phyloP scores from a whole-genome alignment of 2,888 invertebrate genomes.

The Belgica antarctica region DNA sequence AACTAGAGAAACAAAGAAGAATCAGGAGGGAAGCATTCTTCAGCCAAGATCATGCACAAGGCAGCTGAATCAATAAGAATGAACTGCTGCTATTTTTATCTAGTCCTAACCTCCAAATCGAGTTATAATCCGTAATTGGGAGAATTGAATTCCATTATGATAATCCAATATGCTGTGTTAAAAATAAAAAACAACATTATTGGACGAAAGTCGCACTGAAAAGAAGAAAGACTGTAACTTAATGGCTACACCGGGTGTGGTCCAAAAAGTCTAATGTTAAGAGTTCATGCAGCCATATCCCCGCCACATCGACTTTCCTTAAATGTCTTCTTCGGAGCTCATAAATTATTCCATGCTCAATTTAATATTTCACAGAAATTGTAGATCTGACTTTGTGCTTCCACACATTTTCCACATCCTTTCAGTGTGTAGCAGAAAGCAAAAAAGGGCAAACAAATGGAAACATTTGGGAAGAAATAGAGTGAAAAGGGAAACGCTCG shows the following conservation, averaged over 20 bases:
- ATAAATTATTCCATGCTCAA: constrained; percentile 21
- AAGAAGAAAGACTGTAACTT: not conserved
- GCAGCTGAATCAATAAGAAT: constrained; percentile 16
- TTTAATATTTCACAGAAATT: constrained; percentile 14
- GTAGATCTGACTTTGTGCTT: not conserved
- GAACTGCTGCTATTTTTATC: constrained; percentile 13
- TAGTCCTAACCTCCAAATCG: not conserved
- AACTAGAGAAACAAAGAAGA: too few relatives aligned
- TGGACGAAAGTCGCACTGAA: not conserved
- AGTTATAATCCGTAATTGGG: constrained; percentile 25
- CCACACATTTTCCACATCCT: not conserved
- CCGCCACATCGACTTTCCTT: not conserved
- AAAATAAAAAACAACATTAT: constrained; percentile 24
- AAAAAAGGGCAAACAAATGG: not conserved
- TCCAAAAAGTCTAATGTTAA: constrained; percentile 13
- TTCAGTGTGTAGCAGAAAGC: not conserved
- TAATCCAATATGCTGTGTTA: constrained; percentile 5
- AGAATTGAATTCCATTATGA: constrained; percentile 29
- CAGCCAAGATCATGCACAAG: not conserved
- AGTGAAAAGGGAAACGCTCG: not conserved
- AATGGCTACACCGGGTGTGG: constrained; percentile 12
- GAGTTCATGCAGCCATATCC: not conserved
- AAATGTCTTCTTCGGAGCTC: constrained; percentile 3
- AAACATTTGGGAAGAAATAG: not conserved
- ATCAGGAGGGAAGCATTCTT: not conserved